These are phyloP conservation scores for Ahaetulla prasina DNA, from an alignment of 2,113 vertebrate genomes.

Conservation along the genomic window DNA sequence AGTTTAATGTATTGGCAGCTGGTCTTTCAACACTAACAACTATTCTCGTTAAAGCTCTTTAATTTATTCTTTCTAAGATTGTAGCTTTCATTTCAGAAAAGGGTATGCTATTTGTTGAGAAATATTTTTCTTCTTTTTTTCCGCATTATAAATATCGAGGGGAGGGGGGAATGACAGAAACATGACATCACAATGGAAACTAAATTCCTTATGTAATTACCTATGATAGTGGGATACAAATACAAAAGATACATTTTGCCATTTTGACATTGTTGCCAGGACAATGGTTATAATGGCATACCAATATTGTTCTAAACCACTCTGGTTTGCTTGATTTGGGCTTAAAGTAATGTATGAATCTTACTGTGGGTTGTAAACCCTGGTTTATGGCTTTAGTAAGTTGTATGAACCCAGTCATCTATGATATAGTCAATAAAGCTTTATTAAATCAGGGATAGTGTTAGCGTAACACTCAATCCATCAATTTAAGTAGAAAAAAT, in stretches of 20 bases:
- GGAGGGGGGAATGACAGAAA: neutral
- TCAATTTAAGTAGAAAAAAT: neutral
- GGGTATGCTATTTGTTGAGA: neutral
- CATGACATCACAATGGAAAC: neutral
- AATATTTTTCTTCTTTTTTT: neutral
- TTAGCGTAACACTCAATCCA: neutral
- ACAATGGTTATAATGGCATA: neutral
- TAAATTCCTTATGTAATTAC: neutral
- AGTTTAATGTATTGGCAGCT: neutral
- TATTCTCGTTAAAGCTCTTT: neutral
- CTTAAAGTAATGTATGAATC: neutral
- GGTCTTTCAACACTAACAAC: neutral
- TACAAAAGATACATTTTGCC: neutral
- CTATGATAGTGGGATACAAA: neutral
- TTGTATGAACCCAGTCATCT: neutral
- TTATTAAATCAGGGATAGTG: neutral
- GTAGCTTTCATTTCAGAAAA: neutral
- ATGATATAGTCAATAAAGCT: neutral
- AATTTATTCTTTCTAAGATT: neutral
- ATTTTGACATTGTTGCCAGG: neutral
- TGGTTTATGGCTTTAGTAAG: neutral
- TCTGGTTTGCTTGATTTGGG: neutral
- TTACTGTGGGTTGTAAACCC: neutral
- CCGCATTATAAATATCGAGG: neutral
- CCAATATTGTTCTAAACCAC: neutral